phyloP scores from a whole-genome alignment of 2,797 vertebrate genomes.

The Gorsachius magnificus region DNA sequence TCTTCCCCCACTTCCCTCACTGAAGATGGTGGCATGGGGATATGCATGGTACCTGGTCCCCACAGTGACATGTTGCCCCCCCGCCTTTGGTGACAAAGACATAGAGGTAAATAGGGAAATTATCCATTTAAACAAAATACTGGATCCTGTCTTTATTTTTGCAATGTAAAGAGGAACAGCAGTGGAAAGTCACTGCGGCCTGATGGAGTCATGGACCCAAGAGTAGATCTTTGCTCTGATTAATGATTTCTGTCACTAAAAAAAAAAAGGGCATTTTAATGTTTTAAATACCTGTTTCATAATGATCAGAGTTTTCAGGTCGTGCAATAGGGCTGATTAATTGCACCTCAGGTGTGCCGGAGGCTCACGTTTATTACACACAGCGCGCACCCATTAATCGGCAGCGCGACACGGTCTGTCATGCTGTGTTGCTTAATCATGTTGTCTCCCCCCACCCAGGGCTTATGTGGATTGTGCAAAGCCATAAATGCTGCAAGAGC shows the following conservation, averaged over 20 bases:
- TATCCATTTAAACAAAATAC: background rate
- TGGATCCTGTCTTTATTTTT: background rate
- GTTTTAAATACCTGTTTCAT: slow-evolving; percentile 33
- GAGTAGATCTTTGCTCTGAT: background rate
- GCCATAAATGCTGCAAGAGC: slow-evolving; percentile 39
- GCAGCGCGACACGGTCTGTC: background rate
- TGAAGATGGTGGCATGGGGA: background rate
- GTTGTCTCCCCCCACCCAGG: background rate
- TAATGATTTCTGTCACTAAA: background rate
- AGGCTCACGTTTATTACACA: slow-evolving; percentile 27
- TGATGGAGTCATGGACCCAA: background rate
- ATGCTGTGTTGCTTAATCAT: slow-evolving; percentile 19
- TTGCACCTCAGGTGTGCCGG: slow-evolving; percentile 1
- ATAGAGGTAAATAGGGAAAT: background rate
- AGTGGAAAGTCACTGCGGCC: background rate
- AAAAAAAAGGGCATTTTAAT: slow-evolving; percentile 31
- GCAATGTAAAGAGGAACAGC: background rate
- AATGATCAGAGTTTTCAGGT: background rate
- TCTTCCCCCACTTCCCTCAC: background rate
- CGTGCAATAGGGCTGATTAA: slow-evolving; percentile 7
- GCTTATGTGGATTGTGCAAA: background rate
- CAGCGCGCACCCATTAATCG: background rate
- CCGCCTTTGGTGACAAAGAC: background rate
- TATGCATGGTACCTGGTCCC: background rate
- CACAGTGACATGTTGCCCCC: background rate